Evolutionary conservation across 2,888 invertebrate species (phyloP).

Genomic region (Lepidochrysops patricia): DNA sequence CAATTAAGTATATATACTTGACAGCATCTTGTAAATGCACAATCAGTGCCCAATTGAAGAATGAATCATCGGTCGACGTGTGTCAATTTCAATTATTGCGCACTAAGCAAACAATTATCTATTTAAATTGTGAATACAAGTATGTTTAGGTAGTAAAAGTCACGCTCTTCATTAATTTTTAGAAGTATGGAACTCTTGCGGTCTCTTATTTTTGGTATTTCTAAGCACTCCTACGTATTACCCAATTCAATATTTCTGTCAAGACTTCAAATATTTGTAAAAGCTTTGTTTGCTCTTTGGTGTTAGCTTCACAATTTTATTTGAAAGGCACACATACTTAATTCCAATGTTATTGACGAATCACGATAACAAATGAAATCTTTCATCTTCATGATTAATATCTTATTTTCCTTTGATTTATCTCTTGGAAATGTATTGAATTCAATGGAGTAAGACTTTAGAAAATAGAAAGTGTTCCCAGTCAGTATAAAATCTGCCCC

Average conservation of each 20-base stretch:
- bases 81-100: conserved; percentile 10
- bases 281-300: too few species aligned
- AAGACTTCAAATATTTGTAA: too few species aligned
- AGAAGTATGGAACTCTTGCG: not conserved
- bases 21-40: not conserved
- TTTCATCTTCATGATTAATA: too few species aligned
- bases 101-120: not conserved
- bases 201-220: not conserved
- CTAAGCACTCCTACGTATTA: too few species aligned
- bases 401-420: too few species aligned
- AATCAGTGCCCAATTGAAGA: conserved; percentile 9
- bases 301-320: too few species aligned
- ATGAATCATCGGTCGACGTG: conserved; percentile 13
- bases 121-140: not conserved
- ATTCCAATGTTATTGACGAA: too few species aligned
- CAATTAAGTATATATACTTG: not conserved
- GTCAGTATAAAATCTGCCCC: not conserved
- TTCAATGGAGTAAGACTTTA: conserved; percentile 19
- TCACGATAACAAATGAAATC: too few species aligned
- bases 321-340: too few species aligned
- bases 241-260: too few species aligned
- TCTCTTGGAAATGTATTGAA: conserved; percentile 3
- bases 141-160: not conserved
- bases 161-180: not conserved
- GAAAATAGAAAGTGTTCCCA: conserved; percentile 25